Evolutionary conservation across 2,113 vertebrate species (phyloP).

Genomic region (Canis aureus): DNA sequence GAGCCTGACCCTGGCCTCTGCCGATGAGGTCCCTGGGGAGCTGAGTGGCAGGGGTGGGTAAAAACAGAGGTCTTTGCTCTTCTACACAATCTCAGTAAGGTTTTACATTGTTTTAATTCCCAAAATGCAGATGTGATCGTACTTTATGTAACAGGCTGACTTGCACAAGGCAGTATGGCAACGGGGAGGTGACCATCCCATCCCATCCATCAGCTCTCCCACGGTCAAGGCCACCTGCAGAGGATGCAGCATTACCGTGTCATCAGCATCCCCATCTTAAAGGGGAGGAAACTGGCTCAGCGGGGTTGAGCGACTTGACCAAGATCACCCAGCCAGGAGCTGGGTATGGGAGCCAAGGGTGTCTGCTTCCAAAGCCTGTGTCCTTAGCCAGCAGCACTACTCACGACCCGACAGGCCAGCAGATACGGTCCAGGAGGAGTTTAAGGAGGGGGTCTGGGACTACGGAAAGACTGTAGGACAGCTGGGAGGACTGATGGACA

Average conservation of each 20-base stretch:
- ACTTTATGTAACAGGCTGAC: not conserved
- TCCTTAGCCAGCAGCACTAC: not conserved
- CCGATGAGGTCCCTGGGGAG: not conserved
- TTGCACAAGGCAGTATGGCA: not conserved
- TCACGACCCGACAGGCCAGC: not conserved
- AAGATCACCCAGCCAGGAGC: not conserved
- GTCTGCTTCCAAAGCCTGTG: not conserved
- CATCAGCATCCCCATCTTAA: not conserved
- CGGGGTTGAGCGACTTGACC: not conserved
- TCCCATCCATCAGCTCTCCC: not conserved
- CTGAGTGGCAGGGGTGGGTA: not conserved
- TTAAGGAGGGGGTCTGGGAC: too few species aligned
- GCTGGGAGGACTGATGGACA: not conserved
- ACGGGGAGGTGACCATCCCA: too few species aligned
- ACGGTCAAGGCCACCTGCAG: not conserved
- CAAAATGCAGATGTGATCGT: not conserved
- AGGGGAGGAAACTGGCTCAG: not conserved
- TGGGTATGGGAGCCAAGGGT: not conserved
- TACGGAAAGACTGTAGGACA: fast-evolving
- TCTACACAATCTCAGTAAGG: not conserved
- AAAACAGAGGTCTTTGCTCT: not conserved
- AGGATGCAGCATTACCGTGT: not conserved
- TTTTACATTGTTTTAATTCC: not conserved
- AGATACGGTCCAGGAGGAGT: not conserved
- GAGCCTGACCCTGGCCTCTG: not conserved